A percentile compares a stretch with the other conserved stretches of the same genome.
Conservation (phyloP, 2,113 vertebrate species). For the Chionis minor region DNA sequence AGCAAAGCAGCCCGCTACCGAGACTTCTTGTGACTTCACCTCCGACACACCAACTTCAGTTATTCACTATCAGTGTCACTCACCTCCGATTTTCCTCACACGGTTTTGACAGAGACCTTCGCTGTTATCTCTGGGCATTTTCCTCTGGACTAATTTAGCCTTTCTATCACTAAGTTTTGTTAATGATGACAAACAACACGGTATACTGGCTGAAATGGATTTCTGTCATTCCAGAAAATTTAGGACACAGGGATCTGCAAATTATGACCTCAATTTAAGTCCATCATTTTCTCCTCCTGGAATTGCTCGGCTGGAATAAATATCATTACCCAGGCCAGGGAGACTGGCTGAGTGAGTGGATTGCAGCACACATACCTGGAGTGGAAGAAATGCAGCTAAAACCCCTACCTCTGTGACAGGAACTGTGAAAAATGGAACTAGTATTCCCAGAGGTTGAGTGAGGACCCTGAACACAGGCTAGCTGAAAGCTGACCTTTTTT, state of each 20-base stretch:
- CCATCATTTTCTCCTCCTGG: constrained; percentile 20
- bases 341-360: background rate
- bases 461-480: background rate
- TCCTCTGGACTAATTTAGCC: background rate
- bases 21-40: background rate
- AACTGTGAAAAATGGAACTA: background rate
- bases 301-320: constrained; percentile 42
- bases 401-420: background rate
- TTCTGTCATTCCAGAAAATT: background rate
- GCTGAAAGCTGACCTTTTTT: background rate
- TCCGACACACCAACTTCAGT: background rate
- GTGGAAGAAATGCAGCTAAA: background rate
- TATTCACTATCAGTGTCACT: background rate
- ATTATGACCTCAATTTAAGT: constrained; percentile 22
- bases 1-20: background rate
- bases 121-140: background rate
- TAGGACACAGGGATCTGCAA: background rate
- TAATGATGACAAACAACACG: background rate
- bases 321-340: background rate
- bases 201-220: background rate
- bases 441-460: background rate
- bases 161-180: background rate
- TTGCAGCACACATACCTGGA: background rate
- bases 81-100: background rate
- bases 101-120: background rate